These are phyloP conservation scores for Darevskia mixta DNA, from an alignment of 2,797 vertebrate genomes.

Conservation along the genomic window DNA sequence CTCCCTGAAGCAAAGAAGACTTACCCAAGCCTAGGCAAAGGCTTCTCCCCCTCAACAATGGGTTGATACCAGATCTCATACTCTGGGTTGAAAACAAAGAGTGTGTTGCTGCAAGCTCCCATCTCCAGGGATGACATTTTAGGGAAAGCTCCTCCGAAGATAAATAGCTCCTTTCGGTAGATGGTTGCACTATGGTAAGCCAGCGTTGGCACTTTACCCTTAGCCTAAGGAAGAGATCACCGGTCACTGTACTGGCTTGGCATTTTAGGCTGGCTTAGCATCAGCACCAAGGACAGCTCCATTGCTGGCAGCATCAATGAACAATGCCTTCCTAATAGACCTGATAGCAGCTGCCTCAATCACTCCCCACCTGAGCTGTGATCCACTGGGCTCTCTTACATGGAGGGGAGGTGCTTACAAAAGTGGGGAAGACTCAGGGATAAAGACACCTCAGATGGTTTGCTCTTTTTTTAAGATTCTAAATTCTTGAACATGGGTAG, in stretches of 20 bases:
- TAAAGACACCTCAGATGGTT: no score
- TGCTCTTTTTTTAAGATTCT: no score
- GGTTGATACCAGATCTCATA: constrained; percentile 93
- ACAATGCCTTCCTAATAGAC: constrained; percentile 4
- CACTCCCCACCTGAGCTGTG: not conserved
- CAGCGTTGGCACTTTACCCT: constrained; percentile 85
- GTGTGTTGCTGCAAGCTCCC: constrained; percentile 84
- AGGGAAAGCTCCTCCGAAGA: constrained; percentile 87
- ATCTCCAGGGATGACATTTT: constrained; percentile 67
- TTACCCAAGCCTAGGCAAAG: constrained; percentile 89
- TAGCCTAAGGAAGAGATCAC: constrained; percentile 78
- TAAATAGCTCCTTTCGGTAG: constrained; percentile 89
- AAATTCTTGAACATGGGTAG: no score
- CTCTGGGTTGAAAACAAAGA: constrained; percentile 92
- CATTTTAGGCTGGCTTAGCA: not conserved
- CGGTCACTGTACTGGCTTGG: not conserved
- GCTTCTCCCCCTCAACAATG: constrained; percentile 88
- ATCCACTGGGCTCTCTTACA: not conserved
- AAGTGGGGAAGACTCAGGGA: not conserved
- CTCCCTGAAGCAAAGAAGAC: constrained; percentile 58
- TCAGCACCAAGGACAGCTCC: not conserved
- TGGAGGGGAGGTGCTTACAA: not conserved
- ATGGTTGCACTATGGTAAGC: constrained; percentile 87
- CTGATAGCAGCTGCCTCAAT: not conserved
- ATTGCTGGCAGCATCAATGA: not conserved